phyloP scores from a whole-genome alignment of 2,113 vertebrate species.

The Vulpes vulpes region DNA sequence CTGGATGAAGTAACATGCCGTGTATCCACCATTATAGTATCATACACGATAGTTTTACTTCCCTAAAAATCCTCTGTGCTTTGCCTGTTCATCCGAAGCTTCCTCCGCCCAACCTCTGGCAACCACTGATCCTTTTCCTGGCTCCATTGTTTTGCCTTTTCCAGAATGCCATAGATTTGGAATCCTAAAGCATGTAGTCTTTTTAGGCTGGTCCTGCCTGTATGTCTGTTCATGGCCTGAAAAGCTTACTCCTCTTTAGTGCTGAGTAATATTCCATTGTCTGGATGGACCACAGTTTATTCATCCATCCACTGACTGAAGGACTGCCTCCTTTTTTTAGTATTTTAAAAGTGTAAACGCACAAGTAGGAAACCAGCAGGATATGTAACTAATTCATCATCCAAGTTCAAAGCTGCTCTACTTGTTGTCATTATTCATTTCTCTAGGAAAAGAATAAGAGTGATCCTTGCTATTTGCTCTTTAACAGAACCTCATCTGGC shows the following conservation, averaged over 20 bases:
- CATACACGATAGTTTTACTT: not conserved
- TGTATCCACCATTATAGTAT: fast-evolving
- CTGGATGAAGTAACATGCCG: not conserved
- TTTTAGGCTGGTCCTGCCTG: not conserved
- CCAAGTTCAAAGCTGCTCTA: too few relatives aligned
- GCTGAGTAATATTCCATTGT: not conserved
- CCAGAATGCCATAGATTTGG: not conserved
- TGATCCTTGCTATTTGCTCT: not conserved
- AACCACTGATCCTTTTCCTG: too few relatives aligned
- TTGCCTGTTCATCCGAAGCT: not conserved
- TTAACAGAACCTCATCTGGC: not conserved
- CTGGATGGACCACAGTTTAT: not conserved
- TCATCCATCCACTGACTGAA: not conserved
- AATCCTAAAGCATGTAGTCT: not conserved
- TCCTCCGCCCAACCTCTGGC: not conserved
- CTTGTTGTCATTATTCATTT: not conserved
- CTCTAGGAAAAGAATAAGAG: not conserved
- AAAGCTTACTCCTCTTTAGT: not conserved
- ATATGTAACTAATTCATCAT: not conserved
- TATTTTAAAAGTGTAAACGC: not conserved
- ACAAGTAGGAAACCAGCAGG: not conserved
- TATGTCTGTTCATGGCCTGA: not conserved
- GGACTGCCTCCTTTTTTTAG: not conserved
- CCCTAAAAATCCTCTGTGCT: not conserved
- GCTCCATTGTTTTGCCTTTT: not conserved